Base-by-base conservation (phyloP, 2,888 invertebrate species). In the Amphipyra berbera region DNA sequence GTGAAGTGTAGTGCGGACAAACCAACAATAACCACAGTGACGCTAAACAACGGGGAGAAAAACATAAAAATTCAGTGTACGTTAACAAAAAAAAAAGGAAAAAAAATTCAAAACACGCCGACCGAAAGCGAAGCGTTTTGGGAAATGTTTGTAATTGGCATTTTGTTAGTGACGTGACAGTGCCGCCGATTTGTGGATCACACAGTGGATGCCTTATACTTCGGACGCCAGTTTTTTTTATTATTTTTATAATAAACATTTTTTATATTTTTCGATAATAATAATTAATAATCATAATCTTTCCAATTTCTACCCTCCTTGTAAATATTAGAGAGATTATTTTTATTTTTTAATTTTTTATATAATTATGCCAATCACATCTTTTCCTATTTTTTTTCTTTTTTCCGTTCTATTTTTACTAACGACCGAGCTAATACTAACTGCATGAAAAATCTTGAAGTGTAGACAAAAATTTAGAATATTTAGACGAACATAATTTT, bases 291-390 rank as follows among this genome's bases (percentile, higher is more conserved):
- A 67, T 69, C 54, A 72, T 80, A 77, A 73, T 78, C 75, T 79
- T 73, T 79, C 78, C 54, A 45, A 75, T 85, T 76, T 83, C 81
- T 78, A 78, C 80, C 83, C 85, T 86, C 85, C 82, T 83, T 92
- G 90, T 92, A 91, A 88, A 92, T 92, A 91, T 87, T 90, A 82
- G 82, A 82, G 71, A 83, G 88, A 88, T 89, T 89, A 88, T 90
- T 87, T 82, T 81, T 83, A 80, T 77, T 83, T 78, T 83, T 78
- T 78, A 72, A 75, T 74, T 64, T 77, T 79, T 78, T 85, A 89
- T 89, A 90, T 91, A 89, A 92, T 91, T 90, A 92, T 95, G 94
- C 94, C 94, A 94, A 95, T 94, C 90, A 92, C 94, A 94, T 91
- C 85, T 88, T 87, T 90, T 86, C 88, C 87, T 87, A 76, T 83